Base-by-base conservation (phyloP, 2,888 invertebrate species). In the Plagodis pulveraria region DNA sequence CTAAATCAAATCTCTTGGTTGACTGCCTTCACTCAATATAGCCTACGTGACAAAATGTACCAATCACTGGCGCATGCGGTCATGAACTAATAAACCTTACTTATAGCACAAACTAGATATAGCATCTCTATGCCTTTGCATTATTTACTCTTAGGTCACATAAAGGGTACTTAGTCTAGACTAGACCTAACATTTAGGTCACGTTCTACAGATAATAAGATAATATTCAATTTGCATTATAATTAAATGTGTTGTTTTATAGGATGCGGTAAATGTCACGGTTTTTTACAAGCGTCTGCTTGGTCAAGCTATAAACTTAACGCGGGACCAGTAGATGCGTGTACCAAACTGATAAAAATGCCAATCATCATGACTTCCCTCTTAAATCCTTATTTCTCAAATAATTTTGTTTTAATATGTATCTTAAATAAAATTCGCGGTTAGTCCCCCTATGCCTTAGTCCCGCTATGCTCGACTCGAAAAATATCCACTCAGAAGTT, bases 1-100 rank as follows among this genome's bases (percentile, higher is more conserved):
- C n/a, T 51, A 62, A 69, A 66, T 66, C 63, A 63, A 68, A 62
- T 68, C 68, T 64, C 50, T 42, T 52, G 64, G 58, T 63, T 65
- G 58, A 69, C 62, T 58, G 63, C 60, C 56, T 63, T 50, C 60
- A 53, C 47, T 41, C 56, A 47, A 58, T 56, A 58, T 52, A 22
- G 47, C 45, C 61, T 61, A 69, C 66, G 66, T 65, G 66, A 65
- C 63, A 56, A 58, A 68, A 66, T 52, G 60, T 38, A 34, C 65
- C 62, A 50, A 56, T 58, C 57, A 38, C 65, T 45, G 34, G 12
- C 54, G 42, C 48, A 43, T 36, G 47, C 50, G 46, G 42, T 57
- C 63, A 45, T 56, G 56, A 53, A 58, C 63, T 43, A 50, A 58
- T 50, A 62, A 57, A 51, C 45, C 48, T 47, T 36, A n/a, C 11